Conservation (phyloP, 2,888 invertebrate species). For the Tetheella fluctuosa region DNA sequence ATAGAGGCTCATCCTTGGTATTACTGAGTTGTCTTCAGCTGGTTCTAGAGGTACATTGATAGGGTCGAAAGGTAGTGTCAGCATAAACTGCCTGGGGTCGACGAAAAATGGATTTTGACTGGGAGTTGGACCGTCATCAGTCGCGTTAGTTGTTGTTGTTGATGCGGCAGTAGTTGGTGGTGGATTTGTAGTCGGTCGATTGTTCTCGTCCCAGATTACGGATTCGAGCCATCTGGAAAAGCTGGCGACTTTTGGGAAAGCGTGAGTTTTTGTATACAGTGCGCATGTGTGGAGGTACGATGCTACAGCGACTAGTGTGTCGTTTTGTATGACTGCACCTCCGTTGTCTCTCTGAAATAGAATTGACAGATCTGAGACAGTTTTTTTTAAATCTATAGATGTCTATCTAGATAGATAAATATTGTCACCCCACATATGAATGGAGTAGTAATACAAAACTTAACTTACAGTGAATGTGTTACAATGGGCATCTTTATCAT, state of each 20-base stretch:
- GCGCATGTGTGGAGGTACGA: conserved; percentile 71
- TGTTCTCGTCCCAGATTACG: conserved; percentile 74
- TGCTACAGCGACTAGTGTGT: conserved; percentile 66
- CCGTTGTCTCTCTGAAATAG: conserved; percentile 73
- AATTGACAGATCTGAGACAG: not conserved
- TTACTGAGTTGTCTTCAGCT: conserved; percentile 68
- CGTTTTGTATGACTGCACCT: conserved; percentile 74
- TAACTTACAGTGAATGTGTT: no score
- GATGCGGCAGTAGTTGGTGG: conserved; percentile 21
- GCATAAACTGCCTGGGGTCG: conserved; percentile 61
- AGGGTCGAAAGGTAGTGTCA: conserved; percentile 71
- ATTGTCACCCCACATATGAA: no score
- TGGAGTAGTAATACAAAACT: no score
- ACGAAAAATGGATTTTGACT: conserved; percentile 35
- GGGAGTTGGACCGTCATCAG: conserved; percentile 33
- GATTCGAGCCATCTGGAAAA: conserved; percentile 69
- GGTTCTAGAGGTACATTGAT: conserved; percentile 74
- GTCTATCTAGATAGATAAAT: no score
- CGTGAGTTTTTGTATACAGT: conserved; percentile 68
- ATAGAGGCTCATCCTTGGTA: conserved; percentile 74
- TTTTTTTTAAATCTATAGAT: no score
- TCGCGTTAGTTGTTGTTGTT: conserved; percentile 30
- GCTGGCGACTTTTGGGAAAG: conserved; percentile 68
- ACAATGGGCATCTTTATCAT: no score
- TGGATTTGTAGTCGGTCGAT: conserved; percentile 48